Percentiles rank a stretch among this genome's conserved stretches.
Evolutionary conservation across 2,797 vertebrate species (phyloP).

Genomic region (Steatocranus sp.): DNA sequence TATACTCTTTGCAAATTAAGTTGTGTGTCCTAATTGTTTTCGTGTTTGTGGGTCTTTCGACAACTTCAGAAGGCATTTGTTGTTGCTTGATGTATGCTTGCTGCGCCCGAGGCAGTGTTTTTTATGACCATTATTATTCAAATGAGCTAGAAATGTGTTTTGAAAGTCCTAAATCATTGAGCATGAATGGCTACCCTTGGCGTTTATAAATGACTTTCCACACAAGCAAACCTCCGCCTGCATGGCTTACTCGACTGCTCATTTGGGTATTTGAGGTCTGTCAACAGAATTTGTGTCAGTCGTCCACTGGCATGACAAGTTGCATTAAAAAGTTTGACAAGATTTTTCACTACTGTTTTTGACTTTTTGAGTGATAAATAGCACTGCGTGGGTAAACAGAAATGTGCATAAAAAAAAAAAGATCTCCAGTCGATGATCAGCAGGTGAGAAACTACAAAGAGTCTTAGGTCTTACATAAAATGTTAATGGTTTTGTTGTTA

Average conservation of each 20-base stretch:
- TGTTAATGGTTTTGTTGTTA: background rate
- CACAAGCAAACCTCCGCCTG: conserved; percentile 69
- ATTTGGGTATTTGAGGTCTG: conserved; percentile 68
- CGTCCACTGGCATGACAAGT: conserved; percentile 53
- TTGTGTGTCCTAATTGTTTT: conserved; percentile 77
- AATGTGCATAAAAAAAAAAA: background rate
- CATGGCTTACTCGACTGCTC: conserved; percentile 70
- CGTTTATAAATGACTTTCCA: conserved; percentile 81
- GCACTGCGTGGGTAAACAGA: background rate
- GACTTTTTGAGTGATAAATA: conserved; percentile 25
- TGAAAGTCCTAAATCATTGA: conserved; percentile 82
- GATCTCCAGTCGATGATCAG: background rate
- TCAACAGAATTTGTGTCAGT: conserved; percentile 62
- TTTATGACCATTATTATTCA: conserved; percentile 84
- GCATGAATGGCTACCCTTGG: conserved; percentile 78
- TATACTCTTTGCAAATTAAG: conserved; percentile 71
- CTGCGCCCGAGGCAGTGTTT: conserved; percentile 71
- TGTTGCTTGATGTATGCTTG: conserved; percentile 76
- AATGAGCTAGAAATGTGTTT: conserved; percentile 80
- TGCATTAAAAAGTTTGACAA: conserved; percentile 59
- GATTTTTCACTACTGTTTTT: conserved; percentile 31
- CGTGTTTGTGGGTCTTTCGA: conserved; percentile 69
- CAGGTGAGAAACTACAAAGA: background rate
- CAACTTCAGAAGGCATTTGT: conserved; percentile 76
- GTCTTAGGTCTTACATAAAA: background rate